A percentile compares a stretch with the other conserved stretches of the same genome.
phyloP scores from a whole-genome alignment of 2,888 invertebrate species.

The Acrocera orbiculus region DNA sequence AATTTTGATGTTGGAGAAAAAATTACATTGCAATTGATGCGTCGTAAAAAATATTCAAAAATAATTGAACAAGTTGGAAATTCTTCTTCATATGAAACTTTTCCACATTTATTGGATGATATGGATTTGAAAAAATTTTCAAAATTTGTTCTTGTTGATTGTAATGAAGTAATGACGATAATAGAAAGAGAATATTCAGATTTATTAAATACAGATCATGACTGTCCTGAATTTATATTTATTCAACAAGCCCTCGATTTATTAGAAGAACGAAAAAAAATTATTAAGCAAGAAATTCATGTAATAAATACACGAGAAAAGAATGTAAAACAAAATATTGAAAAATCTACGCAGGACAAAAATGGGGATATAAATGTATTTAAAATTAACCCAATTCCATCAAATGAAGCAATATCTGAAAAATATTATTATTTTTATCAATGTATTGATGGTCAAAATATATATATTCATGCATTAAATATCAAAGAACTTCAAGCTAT shows the following conservation, averaged over 20 bases:
- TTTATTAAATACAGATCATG: constrained; percentile 48
- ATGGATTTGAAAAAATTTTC: constrained; percentile 41
- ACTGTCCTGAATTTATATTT: constrained; percentile 68
- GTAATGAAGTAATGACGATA: constrained; percentile 48
- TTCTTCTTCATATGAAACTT: constrained; percentile 32
- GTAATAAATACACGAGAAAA: too few relatives aligned
- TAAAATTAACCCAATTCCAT: too few relatives aligned
- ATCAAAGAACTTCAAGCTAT: constrained; percentile 73
- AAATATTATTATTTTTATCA: constrained; percentile 28
- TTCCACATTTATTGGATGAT: too few relatives aligned
- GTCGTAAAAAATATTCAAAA: constrained; percentile 48
- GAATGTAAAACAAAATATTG: too few relatives aligned
- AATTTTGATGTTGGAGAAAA: constrained; percentile 39
- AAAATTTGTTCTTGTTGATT: constrained; percentile 54
- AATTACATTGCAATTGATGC: constrained; percentile 70
- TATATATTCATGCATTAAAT: constrained; percentile 81
- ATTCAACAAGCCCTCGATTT: constrained; percentile 66
- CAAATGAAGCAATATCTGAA: too few relatives aligned
- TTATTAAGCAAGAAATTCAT: constrained; percentile 15
- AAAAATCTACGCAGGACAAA: too few relatives aligned
- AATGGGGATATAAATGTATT: too few relatives aligned
- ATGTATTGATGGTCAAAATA: constrained; percentile 83
- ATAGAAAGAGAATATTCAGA: constrained; percentile 56
- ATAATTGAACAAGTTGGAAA: constrained; percentile 23
- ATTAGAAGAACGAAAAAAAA: constrained; percentile 30